Evolutionary conservation across 2,888 invertebrate genomes (phyloP).

Genomic region (Eupithecia dodoneata): DNA sequence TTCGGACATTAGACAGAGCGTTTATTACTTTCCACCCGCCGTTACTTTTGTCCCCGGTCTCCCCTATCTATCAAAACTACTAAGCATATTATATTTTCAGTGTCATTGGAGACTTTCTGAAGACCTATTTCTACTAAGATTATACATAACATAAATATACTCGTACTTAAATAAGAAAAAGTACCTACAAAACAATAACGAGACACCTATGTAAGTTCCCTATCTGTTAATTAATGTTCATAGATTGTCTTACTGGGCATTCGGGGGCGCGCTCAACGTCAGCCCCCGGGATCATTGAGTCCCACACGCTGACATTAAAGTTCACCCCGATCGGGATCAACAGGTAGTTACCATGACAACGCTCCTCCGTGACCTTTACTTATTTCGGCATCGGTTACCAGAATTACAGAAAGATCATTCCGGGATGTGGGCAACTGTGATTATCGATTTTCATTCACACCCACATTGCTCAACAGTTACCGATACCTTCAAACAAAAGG

Average conservation of each 20-base stretch:
- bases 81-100: background rate
- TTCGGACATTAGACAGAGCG: too few relatives aligned
- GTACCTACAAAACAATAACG: too few relatives aligned
- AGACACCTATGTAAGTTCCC: background rate
- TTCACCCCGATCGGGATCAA: constrained; percentile 54
- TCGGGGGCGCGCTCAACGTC: constrained; percentile 37
- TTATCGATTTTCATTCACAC: constrained; percentile 21
- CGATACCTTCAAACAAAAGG: background rate
- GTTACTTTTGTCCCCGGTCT: too few relatives aligned
- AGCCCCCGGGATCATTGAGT: constrained; percentile 36
- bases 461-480: constrained; percentile 8
- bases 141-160: background rate
- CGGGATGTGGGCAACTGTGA: constrained; percentile 24
- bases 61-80: background rate
- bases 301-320: constrained; percentile 66
- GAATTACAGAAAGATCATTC: constrained; percentile 28
- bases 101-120: background rate
- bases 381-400: constrained; percentile 43
- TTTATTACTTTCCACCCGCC: too few relatives aligned
- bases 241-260: background rate
- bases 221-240: background rate
- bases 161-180: background rate
- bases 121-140: background rate
- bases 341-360: constrained; percentile 72
- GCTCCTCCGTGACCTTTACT: constrained; percentile 63